Evolutionary conservation across 2,113 vertebrate genomes (phyloP), one percentile per base, ranked within the genome.

Genomic region (Thermophis baileyi): DNA sequence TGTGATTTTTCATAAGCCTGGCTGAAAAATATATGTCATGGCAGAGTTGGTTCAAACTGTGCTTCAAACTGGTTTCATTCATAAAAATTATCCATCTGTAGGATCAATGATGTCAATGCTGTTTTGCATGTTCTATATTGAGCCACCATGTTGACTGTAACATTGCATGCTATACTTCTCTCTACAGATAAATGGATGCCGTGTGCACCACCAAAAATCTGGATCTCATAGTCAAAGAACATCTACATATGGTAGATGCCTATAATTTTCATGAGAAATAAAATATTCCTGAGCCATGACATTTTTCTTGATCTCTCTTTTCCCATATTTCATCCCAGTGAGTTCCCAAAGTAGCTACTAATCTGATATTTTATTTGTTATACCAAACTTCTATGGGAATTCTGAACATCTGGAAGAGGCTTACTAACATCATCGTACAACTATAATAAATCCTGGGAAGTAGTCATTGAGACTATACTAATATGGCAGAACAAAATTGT

Each of bases 1-100:
- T 47, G 8, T 44, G 89, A 85, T 96, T 96, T 90, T 85, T 85
- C 93, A 92, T 90, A 85, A 74, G 54, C 35, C 3, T 9, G 27
- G 90, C n/a, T 87, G 49, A 95, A 94, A 86, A 30, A 87, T 89
- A 0, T 0, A 91, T 24, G 27, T 93, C 85, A 55, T 95, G 88
- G 88, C 93, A n/a, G 89, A 90, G 57, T 20, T 47, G 22, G 50
- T 90, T 90, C 74, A 60, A 47, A 60, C 12, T 63, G 55, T 90
- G 44, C 30, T 60, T 86, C 14, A 11, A n/a, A 3, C 35, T 60
- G 47, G 27, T 86, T 90, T 86, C 30, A 49, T 86, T 49, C 51
- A 57, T 55, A n/a, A 44, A 27, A 55, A 74, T 89, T 53, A 46
- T 89, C 35, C 12, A 35, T 35, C 55, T 12, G 47, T 40, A 51